Evolutionary conservation across 1,140 invertebrate genomes (phyloP), one percentile per base, ranked within the genome.

Genomic region (Drosophila malerkotliana): DNA sequence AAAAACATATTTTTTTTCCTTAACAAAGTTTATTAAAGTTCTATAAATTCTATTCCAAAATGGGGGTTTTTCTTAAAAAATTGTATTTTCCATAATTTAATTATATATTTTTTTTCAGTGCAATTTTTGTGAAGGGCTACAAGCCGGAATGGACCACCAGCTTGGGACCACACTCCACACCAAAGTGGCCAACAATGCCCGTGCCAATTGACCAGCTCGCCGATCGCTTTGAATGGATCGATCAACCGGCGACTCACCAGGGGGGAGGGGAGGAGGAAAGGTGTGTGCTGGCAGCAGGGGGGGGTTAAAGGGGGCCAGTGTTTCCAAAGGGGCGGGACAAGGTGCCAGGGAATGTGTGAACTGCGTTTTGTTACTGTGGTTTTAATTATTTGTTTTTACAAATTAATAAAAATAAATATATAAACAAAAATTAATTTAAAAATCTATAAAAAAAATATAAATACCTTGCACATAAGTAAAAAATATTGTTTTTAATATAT

Each of bases 151-250:
- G 57, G 57, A 72, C 66, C 64, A 67, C 60, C 61, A 79, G 73
- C 79, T 34, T 32, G 10, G 37, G 28, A 28, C 30, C 54, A 47
- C 61, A 39, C 55, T 64, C 44, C 60, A 37, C 32, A 37, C 34
- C 12, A 37, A 21, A 60, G 48, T 52, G 30, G 8, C 48, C 58
- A 53, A 49, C 62, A 75, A 73, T 59, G 58, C 9, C 60, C 49
- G 59, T 71, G 67, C 60, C 78, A 67, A 79, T 69, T 79, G 77
- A 79, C 62, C 77, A 54, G 51, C 63, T 58, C 9, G 32, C 21
- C 55, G 63, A 79, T 69, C 52, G 44, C 34, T 62, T 72, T 58
- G 63, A 61, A 64, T 61, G 57, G 30, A 64, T 64, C 15, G 37
- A 37, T 26, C 6, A 18, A 18, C 41, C 10, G 15, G 15, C 2